Base-by-base conservation (phyloP, 2,888 invertebrate species). In the Globia sparganii region DNA sequence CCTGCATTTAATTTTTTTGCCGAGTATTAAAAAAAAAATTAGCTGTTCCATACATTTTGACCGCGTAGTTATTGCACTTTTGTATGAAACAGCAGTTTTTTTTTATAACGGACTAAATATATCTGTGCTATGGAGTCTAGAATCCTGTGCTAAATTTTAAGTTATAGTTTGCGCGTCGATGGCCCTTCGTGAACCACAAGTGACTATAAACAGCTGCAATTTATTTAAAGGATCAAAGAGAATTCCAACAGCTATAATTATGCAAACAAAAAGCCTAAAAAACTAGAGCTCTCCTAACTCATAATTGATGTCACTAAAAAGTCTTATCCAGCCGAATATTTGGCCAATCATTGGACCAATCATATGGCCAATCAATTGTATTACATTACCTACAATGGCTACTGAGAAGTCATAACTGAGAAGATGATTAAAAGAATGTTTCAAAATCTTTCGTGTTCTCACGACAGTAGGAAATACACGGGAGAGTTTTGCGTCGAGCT, bases 361-460 rank as follows among this genome's bases (percentile, higher is more conserved):
- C 49, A 67, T 53, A 53, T 34, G 25, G 37, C 64, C 65, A 76
- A 81, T 84, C 79, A 84, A 81, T 73, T 79, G 73, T 62, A 62
- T 21, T 49, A 37, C 21, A 69, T 82, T 78, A 81, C 79, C 72
- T 77, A 80, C 78, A 75, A 76, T 86, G 66, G 79, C 77, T 85
- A 73, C 74, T 31, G 56, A 71, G 75, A 70, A 75, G 62, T 75
- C 83, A 88, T 87, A 81, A 86, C 80, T 80, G 77, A 82, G 85
- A 78, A 81, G 81, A 86, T 85, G 87, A 88, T 86, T 87, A 87
- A 88, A 91, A 91, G 72, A 88, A 81, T 87, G 80, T 92, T 92
- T 90, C 92, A 90, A 90, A 91, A 91, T 76, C 46, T 75, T 81
- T 82, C 83, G 78, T 84, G 85, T 91, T 92, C 91, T 88, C 90